Evolutionary conservation across 1,140 invertebrate species (phyloP), one percentile per base, ranked within the genome.

Genomic region (Heterodera carotae): DNA sequence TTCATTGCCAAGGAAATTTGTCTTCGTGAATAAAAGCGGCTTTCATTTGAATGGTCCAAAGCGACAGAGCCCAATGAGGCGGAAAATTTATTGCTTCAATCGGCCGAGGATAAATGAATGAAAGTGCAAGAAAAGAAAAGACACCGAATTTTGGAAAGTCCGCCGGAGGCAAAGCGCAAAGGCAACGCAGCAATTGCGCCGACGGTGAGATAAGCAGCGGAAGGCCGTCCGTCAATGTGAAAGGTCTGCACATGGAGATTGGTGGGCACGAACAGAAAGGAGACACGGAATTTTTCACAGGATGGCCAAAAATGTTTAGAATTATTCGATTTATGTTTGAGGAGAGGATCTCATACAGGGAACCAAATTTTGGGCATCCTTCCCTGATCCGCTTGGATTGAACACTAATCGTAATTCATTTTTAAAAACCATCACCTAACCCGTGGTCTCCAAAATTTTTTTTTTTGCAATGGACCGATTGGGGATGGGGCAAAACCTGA

Each of bases 231-330:
- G 31, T 78, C 76, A 1, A 84, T 60, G n/a, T 77, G 31, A 62
- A 84, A 84, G 34, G 53, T 56, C 76, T 84, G 83, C 15, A 84
- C 84, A 62, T 84, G 83, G n/a, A 84, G 69, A 77, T 84, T 84
- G 12, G 79, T 83, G 39, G 83, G 83, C 60, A 85, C 84, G 22
- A 66, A 60, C 31, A 73, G 59, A 36, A 84, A 84, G 8, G 82
- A 82, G 12, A 84, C 22, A 31, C 84, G 78, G 56, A 53, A 85
- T 53, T 84, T 83, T 75, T 84, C 84, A 25, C 62, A 68, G 8
- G 83, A 84, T 22, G 84, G 80, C 25, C 82, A 62, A 69, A 84
- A 56, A 56, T n/a, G 39, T 56, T 18, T 22, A 56, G 15, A 56
- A 22, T 22, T 56, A 15, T 53, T 56, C 2, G 48, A 12, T 1